Base-by-base conservation (phyloP, 2,888 invertebrate species). In the Phlogophora meticulosa region DNA sequence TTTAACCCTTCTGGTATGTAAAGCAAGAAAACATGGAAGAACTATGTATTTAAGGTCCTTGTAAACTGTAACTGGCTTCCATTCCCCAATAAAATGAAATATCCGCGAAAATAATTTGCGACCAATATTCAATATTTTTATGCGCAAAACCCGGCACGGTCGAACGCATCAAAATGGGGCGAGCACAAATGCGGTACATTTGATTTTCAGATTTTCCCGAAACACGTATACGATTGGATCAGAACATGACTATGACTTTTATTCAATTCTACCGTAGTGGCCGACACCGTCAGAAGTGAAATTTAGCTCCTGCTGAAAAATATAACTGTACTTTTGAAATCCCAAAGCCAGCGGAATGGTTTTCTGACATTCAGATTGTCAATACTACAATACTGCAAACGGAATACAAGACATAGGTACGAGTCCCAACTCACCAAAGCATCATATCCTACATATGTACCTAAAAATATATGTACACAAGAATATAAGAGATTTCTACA, bases 131-230 rank as follows among this genome's bases (percentile, higher is more conserved):
- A 53, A 71, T 51, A 77, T 43, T 58, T 59, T 36, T 15, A 1
- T 5, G 13, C 15, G 1, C 9, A 59, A 52, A 56, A n/a, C 10
- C 32, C 9, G 36, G 28, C 20, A 73, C 48, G 56, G 43, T 70
- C 38, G 13, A 45, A 42, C 20, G n/a, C 9, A 58, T 55, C 24
- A 68, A 63, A 48, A 48, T 38, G 15, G 51, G 17, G 4, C 49
- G 22, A 68, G 49, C 20, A 56, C n/a, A 36, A 56, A 28, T 10
- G 55, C 1, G 9, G 38, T 32, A 52, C 32, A 62, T 78, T 72
- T 76, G 63, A 68, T 79, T 76, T 78, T 78, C 59, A 68, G 57
- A 79, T 79, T 79, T 61, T 38, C n/a, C 45, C 45, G 42, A 48
- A 65, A 69, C 48, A 40, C 52, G 42, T 17, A 52, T n/a, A 38